Conservation (phyloP, 2,797 vertebrate species). For the Spondyliosoma cantharus region DNA sequence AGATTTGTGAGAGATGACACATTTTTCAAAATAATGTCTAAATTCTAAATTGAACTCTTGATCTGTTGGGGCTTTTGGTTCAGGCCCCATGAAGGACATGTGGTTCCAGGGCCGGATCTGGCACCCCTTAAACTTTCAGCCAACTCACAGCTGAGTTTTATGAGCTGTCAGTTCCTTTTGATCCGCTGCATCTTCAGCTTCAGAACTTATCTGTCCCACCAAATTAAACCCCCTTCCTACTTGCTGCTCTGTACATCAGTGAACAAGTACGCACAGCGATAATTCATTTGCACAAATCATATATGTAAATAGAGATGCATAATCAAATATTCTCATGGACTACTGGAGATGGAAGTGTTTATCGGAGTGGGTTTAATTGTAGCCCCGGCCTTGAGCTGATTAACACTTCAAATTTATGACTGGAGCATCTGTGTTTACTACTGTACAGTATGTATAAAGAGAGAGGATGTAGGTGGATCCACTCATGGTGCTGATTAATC, state of each 20-base stretch:
- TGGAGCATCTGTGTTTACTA: constrained; percentile 59
- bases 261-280: constrained; percentile 15
- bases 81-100: background rate
- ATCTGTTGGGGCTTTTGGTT: constrained; percentile 32
- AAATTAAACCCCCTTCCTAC: constrained; percentile 34
- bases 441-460: constrained; percentile 20
- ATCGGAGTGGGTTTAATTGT: constrained; percentile 53
- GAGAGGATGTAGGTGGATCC: constrained; percentile 45
- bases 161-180: constrained; percentile 51
- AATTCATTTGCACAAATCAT: constrained; percentile 24
- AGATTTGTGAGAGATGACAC: constrained; percentile 26
- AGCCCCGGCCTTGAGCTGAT: constrained; percentile 49
- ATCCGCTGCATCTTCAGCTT: constrained; percentile 25
- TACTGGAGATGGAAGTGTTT: constrained; percentile 44
- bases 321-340: constrained; percentile 42
- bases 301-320: constrained; percentile 38
- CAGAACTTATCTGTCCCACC: constrained; percentile 34
- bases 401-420: constrained; percentile 55
- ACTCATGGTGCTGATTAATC: constrained; percentile 40
- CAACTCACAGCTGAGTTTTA: constrained; percentile 41
- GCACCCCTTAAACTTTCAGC: constrained; percentile 5
- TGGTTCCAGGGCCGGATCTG: constrained; percentile 13
- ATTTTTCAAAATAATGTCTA: constrained; percentile 16
- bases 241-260: constrained; percentile 3
- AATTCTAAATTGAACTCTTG: constrained; percentile 45